Evolutionary conservation across 1,140 invertebrate genomes (phyloP).

Genomic region (Asobara japonica): DNA sequence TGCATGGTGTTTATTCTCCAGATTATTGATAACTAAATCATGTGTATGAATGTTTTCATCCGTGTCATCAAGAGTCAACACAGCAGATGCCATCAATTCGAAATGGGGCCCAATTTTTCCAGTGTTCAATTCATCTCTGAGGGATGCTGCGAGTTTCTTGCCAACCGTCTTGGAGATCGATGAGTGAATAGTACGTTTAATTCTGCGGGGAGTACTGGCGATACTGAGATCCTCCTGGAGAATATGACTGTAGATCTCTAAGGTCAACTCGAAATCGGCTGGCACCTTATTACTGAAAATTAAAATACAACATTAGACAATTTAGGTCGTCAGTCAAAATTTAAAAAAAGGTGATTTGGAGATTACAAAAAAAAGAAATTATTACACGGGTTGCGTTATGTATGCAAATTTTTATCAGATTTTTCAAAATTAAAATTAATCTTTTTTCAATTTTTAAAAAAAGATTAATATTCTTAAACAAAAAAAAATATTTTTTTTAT

Average conservation of each 20-base stretch:
- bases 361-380: no score
- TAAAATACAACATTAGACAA: constrained; percentile 34
- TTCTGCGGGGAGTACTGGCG: constrained; percentile 74
- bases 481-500: no score
- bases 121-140: constrained; percentile 68
- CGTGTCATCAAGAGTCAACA: constrained; percentile 71
- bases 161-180: constrained; percentile 78
- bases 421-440: no score
- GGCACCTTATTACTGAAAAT: constrained; percentile 71
- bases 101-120: constrained; percentile 74
- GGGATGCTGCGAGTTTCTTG: constrained; percentile 70
- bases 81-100: constrained; percentile 74
- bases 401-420: no score
- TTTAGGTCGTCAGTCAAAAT: no score
- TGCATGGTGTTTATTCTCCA: constrained; percentile 69
- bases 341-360: no score
- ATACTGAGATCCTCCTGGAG: constrained; percentile 77
- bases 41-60: constrained; percentile 69
- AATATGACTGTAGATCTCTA: constrained; percentile 78
- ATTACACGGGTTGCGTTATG: no score
- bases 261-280: constrained; percentile 72
- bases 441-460: no score
- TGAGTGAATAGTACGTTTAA: constrained; percentile 75
- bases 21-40: constrained; percentile 66
- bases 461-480: no score